phyloP scores from a whole-genome alignment of 2,888 invertebrate species.

The Spodoptera exigua region DNA sequence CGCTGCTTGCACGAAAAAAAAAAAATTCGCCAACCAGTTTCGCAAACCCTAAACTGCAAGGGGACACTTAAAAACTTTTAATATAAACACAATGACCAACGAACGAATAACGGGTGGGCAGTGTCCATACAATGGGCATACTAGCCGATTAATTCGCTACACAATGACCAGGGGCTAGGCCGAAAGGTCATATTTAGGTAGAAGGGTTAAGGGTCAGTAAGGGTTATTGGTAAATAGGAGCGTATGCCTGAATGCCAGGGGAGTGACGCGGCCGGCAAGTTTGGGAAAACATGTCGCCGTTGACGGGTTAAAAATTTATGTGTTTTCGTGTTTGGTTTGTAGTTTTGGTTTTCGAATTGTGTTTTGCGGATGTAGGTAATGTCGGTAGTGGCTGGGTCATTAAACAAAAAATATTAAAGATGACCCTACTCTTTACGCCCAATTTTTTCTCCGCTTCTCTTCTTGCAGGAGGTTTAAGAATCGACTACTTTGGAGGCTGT shows the following conservation, averaged over 20 bases:
- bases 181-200: conserved; percentile 88
- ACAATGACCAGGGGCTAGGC: conserved; percentile 84
- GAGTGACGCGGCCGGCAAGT: conserved; percentile 83
- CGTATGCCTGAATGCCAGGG: conserved; percentile 72
- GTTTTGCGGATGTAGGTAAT: neutral
- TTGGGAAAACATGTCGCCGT: conserved; percentile 80
- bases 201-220: conserved; percentile 84
- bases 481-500: no score
- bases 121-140: conserved; percentile 81
- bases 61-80: conserved; percentile 84
- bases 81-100: conserved; percentile 81
- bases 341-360: conserved; percentile 32
- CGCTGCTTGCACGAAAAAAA: conserved; percentile 48
- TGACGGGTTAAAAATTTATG: conserved; percentile 80
- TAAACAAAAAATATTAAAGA: no score
- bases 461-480: no score
- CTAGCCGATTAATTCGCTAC: conserved; percentile 85
- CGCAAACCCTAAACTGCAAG: conserved; percentile 68
- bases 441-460: no score
- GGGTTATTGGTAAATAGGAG: conserved; percentile 85
- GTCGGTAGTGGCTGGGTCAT: neutral
- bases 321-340: conserved; percentile 62
- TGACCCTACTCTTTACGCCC: no score
- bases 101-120: conserved; percentile 77
- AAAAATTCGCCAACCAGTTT: conserved; percentile 71